Base-by-base conservation (phyloP, 1,140 invertebrate species). In the Drosophila nebulosa region DNA sequence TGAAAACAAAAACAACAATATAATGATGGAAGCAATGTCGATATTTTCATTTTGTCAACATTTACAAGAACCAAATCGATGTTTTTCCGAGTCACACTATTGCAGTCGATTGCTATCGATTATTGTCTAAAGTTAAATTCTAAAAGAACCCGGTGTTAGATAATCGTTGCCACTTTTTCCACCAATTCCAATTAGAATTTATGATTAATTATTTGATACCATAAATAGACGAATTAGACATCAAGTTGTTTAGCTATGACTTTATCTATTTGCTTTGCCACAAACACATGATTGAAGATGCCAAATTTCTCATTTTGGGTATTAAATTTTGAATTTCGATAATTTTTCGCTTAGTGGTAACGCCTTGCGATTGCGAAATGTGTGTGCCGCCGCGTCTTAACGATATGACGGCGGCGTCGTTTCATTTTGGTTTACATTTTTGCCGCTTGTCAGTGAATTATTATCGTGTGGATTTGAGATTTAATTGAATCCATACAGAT, bases 351-450 rank as follows among this genome's bases (percentile, higher is more conserved):
- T 7, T 14, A 22, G 71, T 61, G 56, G 39, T 26, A 74, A 66
- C 57, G 21, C 27, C 0, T 10, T 1, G 26, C 32, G 22, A 60
- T 1, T 16, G 36, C 21, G 36, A 46, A 61, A 61, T 65, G 18
- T 53, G 30, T 30, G 16, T n/a, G 52, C 5, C 7, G 7, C 7
- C 1, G 3, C 32, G 1, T 32, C 46, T 10, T 9, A 4, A 32
- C 56, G 6, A 36, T 74, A 66, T 57, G 53, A 50, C 63, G 63
- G 60, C 73, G 68, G 81, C 78, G 77, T 86, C 80, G 57, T 55
- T 55, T 46, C 39, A 46, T 46, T 46, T 46, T 46, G 39, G 39
- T 46, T 85, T 74, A 55, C 66, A 42, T 57, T 67, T 53, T 5
- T 35, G 3, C 26, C 68, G 60, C 63, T 63, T 7, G 64, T 56